Base-by-base conservation (phyloP, 2,113 vertebrate species). In the Ia io region DNA sequence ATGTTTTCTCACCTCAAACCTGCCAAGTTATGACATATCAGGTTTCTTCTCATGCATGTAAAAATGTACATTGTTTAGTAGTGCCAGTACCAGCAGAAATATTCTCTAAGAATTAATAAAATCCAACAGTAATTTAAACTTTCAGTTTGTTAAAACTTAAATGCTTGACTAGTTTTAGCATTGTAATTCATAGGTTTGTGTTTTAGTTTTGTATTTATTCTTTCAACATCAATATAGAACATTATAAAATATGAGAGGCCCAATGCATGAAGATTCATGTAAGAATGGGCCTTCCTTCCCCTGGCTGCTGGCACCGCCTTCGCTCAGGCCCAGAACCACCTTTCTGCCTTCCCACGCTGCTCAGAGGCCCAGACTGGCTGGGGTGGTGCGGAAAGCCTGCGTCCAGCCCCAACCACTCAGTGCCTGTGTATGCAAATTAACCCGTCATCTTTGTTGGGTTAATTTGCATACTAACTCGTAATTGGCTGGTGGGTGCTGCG, bases 201-300 rank as follows among this genome's bases (percentile, higher is more conserved):
- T 79, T 84, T 96, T 88, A 90, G 84, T 42, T 84, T 77, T 63
- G 2, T 44, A 42, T 78, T 76, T 86, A 53, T 84, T 92, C 17
- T 94, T 61, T 71, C n/a, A 91, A 8, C 28, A 80, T 76, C 40
- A 70, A 30, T 35, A 69, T 23, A 71, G 42, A 69, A 51, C 4
- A 91, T 61, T 61, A 56, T 56, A 56, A 53, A 56, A 56, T 56
- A 56, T 18, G 2, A 56, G 53, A 56, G 53, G 6, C 53, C 53
- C 53, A 56, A 22, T 56, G 20, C 18, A 56, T 3, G 7, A 56
- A 56, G 53, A 56, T 56, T 56, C 18, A 6, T 56, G 53, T 7
- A 56, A 56, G 53, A 56, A 22, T 56, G 18, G 53, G 53, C 53
- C 53, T 56, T 56, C 20, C 53, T 22, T 56, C 53, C 2, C 53